Base-by-base conservation (phyloP, 2,113 vertebrate species). In the Mugil cephalus region DNA sequence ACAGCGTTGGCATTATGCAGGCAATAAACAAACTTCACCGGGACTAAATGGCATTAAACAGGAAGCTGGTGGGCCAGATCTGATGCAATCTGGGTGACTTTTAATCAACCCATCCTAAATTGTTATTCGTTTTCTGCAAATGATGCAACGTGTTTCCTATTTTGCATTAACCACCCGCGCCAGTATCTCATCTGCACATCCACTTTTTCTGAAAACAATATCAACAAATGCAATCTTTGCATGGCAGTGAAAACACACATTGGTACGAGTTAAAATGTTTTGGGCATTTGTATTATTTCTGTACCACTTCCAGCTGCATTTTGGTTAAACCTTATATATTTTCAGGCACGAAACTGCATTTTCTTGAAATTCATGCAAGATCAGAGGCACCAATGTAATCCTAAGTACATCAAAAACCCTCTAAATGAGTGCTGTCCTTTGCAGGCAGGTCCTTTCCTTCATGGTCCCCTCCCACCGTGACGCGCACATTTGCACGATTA, bases 81-180 rank as follows among this genome's bases (percentile, higher is more conserved):
- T 56, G 13, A 74, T 69, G 17, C 40, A 52, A 21, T 2, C 35
- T n/a, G 14, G 24, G 36, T 55, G 19, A 40, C 47, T 60, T 70
- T 63, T 17, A 38, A 73, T 42, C 8, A 19, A 2, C 24, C 5
- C 24, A 2, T 30, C 24, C 24, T 30, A 30, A 30, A 30, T 14
- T 42, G 12, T 50, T 71, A 1, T 43, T 43, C 10, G 11, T 34
- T 66, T 47, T 39, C 30, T 59, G 46, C 14, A 72, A 69, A 63
- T 74, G 55, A 82, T 84, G 68, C 56, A 84, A 79, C 65, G 67
- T 21, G 67, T 84, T 74, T 67, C 39, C 18, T 19, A 40, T 53
- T 72, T 50, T 60, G 17, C 14, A 43, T 2, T 13, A 8, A 55
- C 40, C 40, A 21, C 24, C 45, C 43, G 34, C 35, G 38, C 12